A percentile compares a stretch with the other conserved stretches of the same genome.
These are phyloP conservation scores for Epicauta chinensis DNA, from an alignment of 1,140 invertebrate species.

Conservation along the genomic window DNA sequence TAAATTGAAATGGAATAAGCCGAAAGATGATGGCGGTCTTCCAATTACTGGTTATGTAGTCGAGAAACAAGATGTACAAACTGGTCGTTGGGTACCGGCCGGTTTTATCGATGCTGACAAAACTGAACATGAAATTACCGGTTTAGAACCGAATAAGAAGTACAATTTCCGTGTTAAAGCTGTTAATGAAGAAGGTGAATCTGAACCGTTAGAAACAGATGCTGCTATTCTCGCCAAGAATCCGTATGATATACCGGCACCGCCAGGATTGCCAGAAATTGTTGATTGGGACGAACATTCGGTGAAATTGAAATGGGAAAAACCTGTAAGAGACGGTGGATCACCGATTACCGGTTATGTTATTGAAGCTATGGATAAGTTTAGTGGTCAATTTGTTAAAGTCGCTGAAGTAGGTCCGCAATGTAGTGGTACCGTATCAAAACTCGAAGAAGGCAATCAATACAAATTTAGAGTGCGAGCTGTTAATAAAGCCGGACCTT, in stretches of 20 bases:
- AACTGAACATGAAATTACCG: slow-evolving; percentile 78
- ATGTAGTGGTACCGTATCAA: slow-evolving; percentile 77
- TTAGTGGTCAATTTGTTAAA: slow-evolving; percentile 56
- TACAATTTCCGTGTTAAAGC: slow-evolving; percentile 95
- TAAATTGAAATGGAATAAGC: slow-evolving; percentile 92
- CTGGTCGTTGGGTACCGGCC: slow-evolving; percentile 82
- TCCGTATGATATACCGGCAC: slow-evolving; percentile 84
- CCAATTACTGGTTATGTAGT: slow-evolving; percentile 85
- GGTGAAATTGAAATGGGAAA: slow-evolving; percentile 94
- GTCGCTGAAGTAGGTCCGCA: slow-evolving; percentile 73
- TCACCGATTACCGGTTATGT: slow-evolving; percentile 94
- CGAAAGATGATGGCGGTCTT: slow-evolving; percentile 90
- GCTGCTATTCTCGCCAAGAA: slow-evolving; percentile 87
- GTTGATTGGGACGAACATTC: slow-evolving; percentile 89
- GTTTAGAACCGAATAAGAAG: slow-evolving; percentile 85
- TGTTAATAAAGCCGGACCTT: slow-evolving; percentile 92
- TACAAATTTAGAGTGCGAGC: slow-evolving; percentile 94
- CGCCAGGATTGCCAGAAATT: slow-evolving; percentile 89
- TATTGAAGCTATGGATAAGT: slow-evolving; percentile 80
- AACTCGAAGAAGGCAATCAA: slow-evolving; percentile 88
- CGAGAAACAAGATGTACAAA: slow-evolving; percentile 86
- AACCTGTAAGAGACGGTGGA: slow-evolving; percentile 90
- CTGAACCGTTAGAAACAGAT: slow-evolving; percentile 85
- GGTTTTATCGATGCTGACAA: slow-evolving; percentile 83
- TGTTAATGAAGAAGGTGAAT: slow-evolving; percentile 93